phyloP scores from a whole-genome alignment of 2,888 invertebrate species.

The Campoletis raptor region DNA sequence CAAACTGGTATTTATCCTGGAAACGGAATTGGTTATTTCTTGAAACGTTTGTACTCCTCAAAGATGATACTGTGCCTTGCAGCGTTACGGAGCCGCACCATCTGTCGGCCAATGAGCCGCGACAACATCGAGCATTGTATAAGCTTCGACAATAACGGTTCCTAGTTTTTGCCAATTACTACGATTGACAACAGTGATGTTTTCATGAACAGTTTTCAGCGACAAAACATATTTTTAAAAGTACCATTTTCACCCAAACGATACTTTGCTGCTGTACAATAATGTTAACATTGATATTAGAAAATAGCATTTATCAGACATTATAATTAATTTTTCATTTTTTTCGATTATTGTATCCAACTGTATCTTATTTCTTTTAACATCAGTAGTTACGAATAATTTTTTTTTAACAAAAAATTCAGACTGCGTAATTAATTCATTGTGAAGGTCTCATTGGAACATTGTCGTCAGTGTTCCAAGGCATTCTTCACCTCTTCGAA shows the following conservation, averaged over 20 bases:
- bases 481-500: too few relatives aligned
- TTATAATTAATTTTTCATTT: not conserved
- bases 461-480: too few relatives aligned
- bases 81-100: constrained; percentile 44
- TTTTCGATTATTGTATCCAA: not conserved
- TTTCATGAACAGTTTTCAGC: not conserved
- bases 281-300: not conserved
- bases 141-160: constrained; percentile 45
- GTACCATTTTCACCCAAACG: not conserved
- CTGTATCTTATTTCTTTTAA: not conserved
- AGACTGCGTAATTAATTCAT: too few relatives aligned
- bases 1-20: constrained; percentile 2
- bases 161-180: constrained; percentile 41
- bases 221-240: not conserved
- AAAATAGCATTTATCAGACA: not conserved
- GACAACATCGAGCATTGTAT: constrained; percentile 36
- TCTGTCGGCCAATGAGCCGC: constrained; percentile 57
- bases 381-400: not conserved
- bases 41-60: not conserved
- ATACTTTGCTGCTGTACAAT: not conserved
- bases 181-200: constrained; percentile 19
- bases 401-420: too few relatives aligned
- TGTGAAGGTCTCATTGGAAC: too few relatives aligned
- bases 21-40: constrained; percentile 32
- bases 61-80: constrained; percentile 27